Percentiles rank a stretch among this genome's conserved stretches.
Evolutionary conservation across 2,888 invertebrate species (phyloP).

Genomic region (Drosophila falleni): DNA sequence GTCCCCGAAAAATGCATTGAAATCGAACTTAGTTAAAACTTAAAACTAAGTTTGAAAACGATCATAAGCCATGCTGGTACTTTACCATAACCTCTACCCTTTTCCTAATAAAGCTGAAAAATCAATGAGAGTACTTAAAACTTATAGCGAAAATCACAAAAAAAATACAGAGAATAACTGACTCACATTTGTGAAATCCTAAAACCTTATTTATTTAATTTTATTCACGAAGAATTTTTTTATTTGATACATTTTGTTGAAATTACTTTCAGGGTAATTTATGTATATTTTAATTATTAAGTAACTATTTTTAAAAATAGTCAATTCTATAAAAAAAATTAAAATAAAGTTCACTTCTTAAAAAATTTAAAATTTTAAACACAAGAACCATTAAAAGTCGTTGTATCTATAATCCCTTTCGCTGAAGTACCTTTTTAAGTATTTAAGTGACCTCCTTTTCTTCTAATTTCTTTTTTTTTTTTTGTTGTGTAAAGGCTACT

Average conservation of each 20-base stretch:
- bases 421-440: too few relatives aligned
- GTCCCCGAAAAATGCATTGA: constrained; percentile 6
- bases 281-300: too few relatives aligned
- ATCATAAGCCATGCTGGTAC: constrained; percentile 40
- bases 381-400: too few relatives aligned
- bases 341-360: too few relatives aligned
- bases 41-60: constrained; percentile 13
- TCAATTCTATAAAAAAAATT: too few relatives aligned
- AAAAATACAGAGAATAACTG: neutral
- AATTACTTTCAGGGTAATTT: too few relatives aligned
- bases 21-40: constrained; percentile 23
- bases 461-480: neutral
- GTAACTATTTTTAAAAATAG: too few relatives aligned
- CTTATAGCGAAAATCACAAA: constrained; percentile 22
- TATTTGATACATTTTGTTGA: too few relatives aligned
- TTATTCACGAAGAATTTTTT: too few relatives aligned
- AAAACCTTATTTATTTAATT: neutral
- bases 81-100: neutral
- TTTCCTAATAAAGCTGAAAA: constrained; percentile 7
- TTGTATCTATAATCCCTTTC: too few relatives aligned
- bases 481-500: constrained; percentile 6
- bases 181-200: constrained; percentile 9
- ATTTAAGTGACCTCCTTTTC: too few relatives aligned
- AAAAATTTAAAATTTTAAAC: too few relatives aligned
- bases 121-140: constrained; percentile 47